Conservation (phyloP, 2,113 vertebrate genomes). For the Mionectes macconnelli region DNA sequence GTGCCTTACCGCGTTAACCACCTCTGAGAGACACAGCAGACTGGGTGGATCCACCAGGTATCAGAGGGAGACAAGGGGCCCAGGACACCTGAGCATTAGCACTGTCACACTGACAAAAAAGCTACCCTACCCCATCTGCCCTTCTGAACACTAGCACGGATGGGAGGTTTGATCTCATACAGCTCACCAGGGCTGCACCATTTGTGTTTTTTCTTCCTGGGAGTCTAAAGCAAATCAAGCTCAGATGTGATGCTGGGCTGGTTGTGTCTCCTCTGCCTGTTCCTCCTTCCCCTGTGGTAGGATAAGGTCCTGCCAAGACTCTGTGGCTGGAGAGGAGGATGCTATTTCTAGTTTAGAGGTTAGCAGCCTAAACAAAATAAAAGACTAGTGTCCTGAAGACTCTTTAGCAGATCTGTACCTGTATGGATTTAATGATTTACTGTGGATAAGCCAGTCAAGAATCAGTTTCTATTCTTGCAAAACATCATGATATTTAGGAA, state of each 20-base stretch:
- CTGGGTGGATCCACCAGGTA: rapidly evolving
- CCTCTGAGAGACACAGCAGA: rapidly evolving
- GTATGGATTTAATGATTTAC: not conserved
- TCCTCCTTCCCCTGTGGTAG: not conserved
- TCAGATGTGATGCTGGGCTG: not conserved
- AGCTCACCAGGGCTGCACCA: not conserved
- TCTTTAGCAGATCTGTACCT: not conserved
- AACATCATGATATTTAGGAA: not conserved
- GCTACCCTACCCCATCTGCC: no score
- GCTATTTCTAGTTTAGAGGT: not conserved
- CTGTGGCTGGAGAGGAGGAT: not conserved
- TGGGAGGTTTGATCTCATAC: rapidly evolving
- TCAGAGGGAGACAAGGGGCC: rapidly evolving
- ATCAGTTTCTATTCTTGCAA: not conserved
- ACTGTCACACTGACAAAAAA: not conserved
- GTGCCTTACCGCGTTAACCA: not conserved
- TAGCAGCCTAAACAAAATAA: not conserved
- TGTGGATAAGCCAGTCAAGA: not conserved
- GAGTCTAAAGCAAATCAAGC: not conserved
- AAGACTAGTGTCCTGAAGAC: not conserved
- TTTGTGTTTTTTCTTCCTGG: not conserved
- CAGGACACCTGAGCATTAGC: not conserved
- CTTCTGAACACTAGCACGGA: not conserved
- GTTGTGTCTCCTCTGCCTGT: not conserved
- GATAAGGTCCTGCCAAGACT: not conserved